These are phyloP conservation scores for Corythucha ciliata DNA, from an alignment of 2,888 invertebrate species.

Conservation along the genomic window DNA sequence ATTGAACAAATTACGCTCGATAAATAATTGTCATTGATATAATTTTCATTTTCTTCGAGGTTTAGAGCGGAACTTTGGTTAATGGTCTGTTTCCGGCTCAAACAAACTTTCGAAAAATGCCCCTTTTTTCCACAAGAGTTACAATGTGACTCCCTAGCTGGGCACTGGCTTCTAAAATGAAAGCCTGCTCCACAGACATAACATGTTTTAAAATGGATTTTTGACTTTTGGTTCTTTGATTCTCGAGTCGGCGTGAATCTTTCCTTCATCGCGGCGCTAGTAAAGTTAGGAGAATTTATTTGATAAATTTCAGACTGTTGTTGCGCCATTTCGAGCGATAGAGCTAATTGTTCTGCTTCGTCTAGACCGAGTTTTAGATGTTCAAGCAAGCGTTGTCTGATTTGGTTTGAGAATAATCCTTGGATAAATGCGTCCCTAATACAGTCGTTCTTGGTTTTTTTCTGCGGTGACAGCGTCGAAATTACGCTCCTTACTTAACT, in stretches of 20 bases:
- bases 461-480: constrained; percentile 18
- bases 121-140: too few species aligned
- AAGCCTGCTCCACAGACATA: too few species aligned
- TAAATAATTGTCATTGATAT: too few species aligned
- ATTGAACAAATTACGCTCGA: too few species aligned
- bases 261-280: too few species aligned
- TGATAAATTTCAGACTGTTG: not conserved
- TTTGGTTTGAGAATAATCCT: constrained; percentile 14
- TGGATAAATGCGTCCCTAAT: constrained; percentile 19
- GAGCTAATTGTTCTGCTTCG: constrained; percentile 1
- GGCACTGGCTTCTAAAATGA: too few species aligned
- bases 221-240: too few species aligned
- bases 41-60: too few species aligned
- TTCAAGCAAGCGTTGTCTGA: constrained; percentile 19
- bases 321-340: constrained; percentile 6
- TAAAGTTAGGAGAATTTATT: not conserved
- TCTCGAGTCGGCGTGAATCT: too few species aligned
- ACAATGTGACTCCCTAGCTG: too few species aligned
- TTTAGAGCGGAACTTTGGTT: not conserved
- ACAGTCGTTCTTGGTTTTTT: constrained; percentile 15
- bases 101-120: constrained; percentile 21
- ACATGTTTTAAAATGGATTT: too few species aligned
- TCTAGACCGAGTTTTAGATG: constrained; percentile 10
- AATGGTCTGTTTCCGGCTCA: not conserved
- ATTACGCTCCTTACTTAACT: constrained; percentile 17